Conservation (phyloP, 2,888 invertebrate genomes). For the Metopia argyrocephala region DNA sequence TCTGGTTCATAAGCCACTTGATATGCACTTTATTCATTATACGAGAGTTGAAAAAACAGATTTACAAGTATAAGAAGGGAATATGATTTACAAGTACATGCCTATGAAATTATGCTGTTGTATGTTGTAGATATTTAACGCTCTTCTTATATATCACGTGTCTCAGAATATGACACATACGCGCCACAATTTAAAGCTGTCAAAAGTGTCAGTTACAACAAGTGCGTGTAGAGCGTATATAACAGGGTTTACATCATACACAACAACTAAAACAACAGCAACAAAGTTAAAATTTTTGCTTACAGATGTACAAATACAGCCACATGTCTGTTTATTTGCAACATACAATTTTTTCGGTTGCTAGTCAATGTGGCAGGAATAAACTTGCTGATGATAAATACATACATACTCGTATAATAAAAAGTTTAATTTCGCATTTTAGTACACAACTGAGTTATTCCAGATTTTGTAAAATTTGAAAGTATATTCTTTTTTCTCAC, state of each 20-base stretch:
- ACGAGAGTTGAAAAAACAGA: conserved; percentile 24
- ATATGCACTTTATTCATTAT: conserved; percentile 45
- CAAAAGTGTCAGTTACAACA: conserved; percentile 64
- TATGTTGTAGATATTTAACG: background rate
- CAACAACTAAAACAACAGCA: background rate
- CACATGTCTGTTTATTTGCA: too few species aligned
- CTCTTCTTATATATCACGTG: conserved; percentile 45
- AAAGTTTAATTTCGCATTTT: too few species aligned
- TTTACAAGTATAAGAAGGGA: background rate
- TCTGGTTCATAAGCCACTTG: conserved; percentile 41
- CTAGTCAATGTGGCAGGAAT: background rate
- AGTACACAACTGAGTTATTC: too few species aligned
- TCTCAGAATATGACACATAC: conserved; percentile 52
- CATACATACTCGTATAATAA: too few species aligned
- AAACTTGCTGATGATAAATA: too few species aligned
- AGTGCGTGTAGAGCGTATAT: conserved; percentile 48
- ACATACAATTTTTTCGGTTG: too few species aligned
- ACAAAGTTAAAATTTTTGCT: background rate
- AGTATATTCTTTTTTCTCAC: too few species aligned
- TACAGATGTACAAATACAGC: background rate
- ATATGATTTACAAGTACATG: background rate
- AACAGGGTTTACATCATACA: conserved; percentile 7
- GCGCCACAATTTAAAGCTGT: conserved; percentile 60
- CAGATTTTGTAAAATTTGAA: too few species aligned
- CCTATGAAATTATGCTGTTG: background rate